Evolutionary conservation across 2,797 vertebrate genomes (phyloP), one percentile per base, ranked within the genome.

Genomic region (Moxostoma hubbsi): DNA sequence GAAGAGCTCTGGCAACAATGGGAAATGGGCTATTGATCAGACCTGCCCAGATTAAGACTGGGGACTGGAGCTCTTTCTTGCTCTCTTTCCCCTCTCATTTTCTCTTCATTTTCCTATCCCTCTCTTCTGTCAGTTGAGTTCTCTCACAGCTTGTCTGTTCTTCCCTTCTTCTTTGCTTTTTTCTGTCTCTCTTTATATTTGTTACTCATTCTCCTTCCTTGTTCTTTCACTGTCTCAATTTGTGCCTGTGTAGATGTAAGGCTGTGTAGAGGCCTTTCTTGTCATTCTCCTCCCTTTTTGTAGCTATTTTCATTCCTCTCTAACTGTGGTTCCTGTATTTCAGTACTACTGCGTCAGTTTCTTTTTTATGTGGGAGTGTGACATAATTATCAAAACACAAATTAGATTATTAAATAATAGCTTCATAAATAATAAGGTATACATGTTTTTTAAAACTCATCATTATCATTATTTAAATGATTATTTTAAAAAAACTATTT

Each of bases 11-110:
- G 96, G 96, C 96, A 97, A 97, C 96, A 97, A 97, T 96, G 96
- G 96, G 96, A 97, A 97, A 97, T 97, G 96, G 96, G 95, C 96
- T 96, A 97, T 97, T 96, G 96, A 97, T 96, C 96, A 96, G 95
- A 94, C 93, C 94, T 95, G 95, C 95, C 96, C 96, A 97, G 96
- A 97, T 97, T 97, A 97, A 97, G 96, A 97, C 96, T 96, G 95
- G 96, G 95, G 94, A 96, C 93, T 95, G 92, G 93, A 96, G 95
- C 96, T 96, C 96, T 96, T 96, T 97, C 94, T 94, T 94, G 93
- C 93, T 94, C 93, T 92, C 93, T 89, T 93, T 93, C 88, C 86
- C 24, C 82, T 92, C 93, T 90, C 85, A 90, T 92, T 94, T 93
- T 92, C 92, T 93, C 89, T 89, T 87, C 89, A 90, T 93, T 94